Evolutionary conservation across 2,888 invertebrate species (phyloP).

Genomic region (Erebia aethiops): DNA sequence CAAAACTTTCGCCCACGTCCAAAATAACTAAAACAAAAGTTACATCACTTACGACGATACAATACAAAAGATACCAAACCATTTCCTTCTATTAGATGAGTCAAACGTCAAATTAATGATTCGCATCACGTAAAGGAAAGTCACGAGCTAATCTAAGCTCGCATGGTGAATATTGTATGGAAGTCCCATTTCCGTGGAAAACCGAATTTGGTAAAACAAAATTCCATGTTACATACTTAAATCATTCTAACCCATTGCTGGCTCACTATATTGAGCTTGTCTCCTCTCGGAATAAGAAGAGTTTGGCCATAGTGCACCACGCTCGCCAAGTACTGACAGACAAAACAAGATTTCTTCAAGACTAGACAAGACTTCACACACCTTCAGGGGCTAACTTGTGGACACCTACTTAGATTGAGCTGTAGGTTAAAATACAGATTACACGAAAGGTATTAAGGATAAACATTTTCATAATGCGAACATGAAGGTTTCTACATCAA

Average conservation of each 20-base stretch:
- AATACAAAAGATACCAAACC: not conserved
- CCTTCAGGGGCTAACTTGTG: no score
- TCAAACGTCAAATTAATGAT: slow-evolving; percentile 35
- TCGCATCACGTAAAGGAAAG: slow-evolving; percentile 48
- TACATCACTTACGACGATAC: not conserved
- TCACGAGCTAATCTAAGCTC: slow-evolving; percentile 44
- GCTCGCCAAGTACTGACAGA: no score
- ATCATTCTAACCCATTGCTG: no score
- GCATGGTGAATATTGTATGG: slow-evolving; percentile 39
- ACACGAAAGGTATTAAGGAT: no score
- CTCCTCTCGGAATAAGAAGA: no score
- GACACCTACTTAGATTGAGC: no score
- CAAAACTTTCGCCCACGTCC: not conserved
- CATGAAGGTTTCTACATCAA: not conserved
- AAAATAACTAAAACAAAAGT: slow-evolving; percentile 5
- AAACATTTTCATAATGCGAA: not conserved
- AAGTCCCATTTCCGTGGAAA: slow-evolving; percentile 36
- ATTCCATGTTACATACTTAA: not conserved
- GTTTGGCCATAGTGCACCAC: not conserved
- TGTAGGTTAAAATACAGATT: no score
- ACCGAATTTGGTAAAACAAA: not conserved
- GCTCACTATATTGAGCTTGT: no score
- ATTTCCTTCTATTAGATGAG: slow-evolving; percentile 18
- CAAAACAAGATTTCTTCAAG: no score
- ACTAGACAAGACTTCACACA: no score